Evolutionary conservation across 2,888 invertebrate genomes (phyloP).

Genomic region (Acrocera orbiculus): DNA sequence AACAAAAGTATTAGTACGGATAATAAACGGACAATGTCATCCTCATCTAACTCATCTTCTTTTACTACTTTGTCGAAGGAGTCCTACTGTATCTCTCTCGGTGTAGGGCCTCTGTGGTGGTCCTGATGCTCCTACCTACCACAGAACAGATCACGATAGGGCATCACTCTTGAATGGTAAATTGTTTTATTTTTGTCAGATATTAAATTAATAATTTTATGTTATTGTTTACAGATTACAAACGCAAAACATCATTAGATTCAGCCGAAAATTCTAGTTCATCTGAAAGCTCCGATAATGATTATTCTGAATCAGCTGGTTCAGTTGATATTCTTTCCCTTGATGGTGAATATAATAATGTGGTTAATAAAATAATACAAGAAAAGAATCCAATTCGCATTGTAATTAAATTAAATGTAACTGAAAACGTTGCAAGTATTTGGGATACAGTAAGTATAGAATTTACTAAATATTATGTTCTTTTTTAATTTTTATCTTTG

Average conservation of each 20-base stretch:
- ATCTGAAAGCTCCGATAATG: conserved; percentile 28
- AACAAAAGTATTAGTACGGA: conserved; percentile 4
- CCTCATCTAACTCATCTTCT: conserved; percentile 45
- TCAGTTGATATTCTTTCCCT: conserved; percentile 26
- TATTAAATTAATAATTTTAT: background rate
- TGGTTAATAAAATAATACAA: conserved; percentile 45
- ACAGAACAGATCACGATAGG: conserved; percentile 35
- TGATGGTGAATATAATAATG: conserved; percentile 33
- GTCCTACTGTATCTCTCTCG: conserved; percentile 75
- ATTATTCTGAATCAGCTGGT: conserved; percentile 20
- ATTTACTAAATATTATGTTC: too few relatives aligned
- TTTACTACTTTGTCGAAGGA: conserved; percentile 54
- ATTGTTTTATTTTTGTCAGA: conserved; percentile 1
- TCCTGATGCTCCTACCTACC: conserved; percentile 91
- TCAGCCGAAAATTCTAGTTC: conserved; percentile 27
- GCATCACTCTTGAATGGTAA: conserved; percentile 33
- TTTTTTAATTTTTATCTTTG: too few relatives aligned
- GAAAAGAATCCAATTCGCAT: conserved; percentile 52
- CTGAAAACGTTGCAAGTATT: conserved; percentile 56
- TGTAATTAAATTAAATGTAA: conserved; percentile 59
- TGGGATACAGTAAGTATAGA: conserved; percentile 65
- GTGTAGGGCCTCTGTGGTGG: conserved; percentile 98
- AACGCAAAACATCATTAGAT: conserved; percentile 31
- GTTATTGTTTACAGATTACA: conserved; percentile 20
- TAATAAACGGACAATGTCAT: conserved; percentile 29